Evolutionary conservation across 2,888 invertebrate genomes (phyloP).

Genomic region (Asteroscopus sphinx): DNA sequence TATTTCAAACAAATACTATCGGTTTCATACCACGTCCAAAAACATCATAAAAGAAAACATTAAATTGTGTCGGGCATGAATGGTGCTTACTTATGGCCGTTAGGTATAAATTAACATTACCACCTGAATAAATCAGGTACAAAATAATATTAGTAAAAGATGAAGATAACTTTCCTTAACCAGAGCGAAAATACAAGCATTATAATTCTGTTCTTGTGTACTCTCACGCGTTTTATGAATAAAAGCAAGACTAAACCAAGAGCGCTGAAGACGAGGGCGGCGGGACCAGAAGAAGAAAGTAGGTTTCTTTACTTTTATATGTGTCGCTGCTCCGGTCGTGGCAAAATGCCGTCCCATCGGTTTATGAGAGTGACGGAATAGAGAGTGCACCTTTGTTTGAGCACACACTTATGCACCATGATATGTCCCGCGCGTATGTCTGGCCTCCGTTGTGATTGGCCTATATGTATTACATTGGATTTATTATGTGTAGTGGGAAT

Average conservation of each 20-base stretch:
- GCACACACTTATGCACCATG: no score
- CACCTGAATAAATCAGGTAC: not conserved
- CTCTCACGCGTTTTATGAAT: slow-evolving; percentile 1
- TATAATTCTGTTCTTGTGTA: not conserved
- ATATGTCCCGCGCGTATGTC: no score
- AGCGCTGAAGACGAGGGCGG: not conserved
- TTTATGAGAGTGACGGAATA: no score
- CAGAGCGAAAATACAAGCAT: not conserved
- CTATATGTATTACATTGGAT: no score
- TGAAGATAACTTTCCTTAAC: not conserved
- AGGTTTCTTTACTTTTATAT: not conserved
- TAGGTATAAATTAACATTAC: slow-evolving; percentile 1
- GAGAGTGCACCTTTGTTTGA: no score
- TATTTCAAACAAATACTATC: slow-evolving; percentile 2
- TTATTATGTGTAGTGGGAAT: no score
- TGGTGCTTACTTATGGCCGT: slow-evolving; percentile 9
- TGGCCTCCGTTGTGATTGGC: no score
- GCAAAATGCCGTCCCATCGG: no score
- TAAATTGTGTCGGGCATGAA: slow-evolving; percentile 4
- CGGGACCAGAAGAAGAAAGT: not conserved
- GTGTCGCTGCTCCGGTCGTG: no score
- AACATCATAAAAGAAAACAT: slow-evolving; percentile 24
- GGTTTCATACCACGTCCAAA: not conserved
- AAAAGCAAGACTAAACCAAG: not conserved
- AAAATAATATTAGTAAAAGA: not conserved